Evolutionary conservation across 2,113 vertebrate species (phyloP).

Genomic region (Epinephelus lanceolatus): DNA sequence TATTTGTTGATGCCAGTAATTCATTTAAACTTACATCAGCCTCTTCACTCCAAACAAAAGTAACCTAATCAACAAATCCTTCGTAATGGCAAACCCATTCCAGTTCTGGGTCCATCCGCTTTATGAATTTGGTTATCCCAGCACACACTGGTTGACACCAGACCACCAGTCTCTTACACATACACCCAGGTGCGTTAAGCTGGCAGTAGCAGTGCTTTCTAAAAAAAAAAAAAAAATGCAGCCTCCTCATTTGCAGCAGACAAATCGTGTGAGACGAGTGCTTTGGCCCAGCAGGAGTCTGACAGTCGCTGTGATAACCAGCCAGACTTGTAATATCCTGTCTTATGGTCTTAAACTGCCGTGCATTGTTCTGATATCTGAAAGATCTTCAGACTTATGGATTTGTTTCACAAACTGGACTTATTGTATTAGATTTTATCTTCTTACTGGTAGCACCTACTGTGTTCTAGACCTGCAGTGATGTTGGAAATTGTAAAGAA

Average conservation of each 20-base stretch:
- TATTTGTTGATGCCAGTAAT: background rate
- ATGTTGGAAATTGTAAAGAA: background rate
- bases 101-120: background rate
- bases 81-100: background rate
- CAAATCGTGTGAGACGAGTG: background rate
- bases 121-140: background rate
- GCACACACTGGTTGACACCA: background rate
- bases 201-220: background rate
- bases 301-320: background rate
- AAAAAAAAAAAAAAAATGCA: background rate
- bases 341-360: conserved; percentile 9
- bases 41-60: background rate
- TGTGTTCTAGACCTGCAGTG: too few relatives aligned
- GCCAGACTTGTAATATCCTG: conserved; percentile 14
- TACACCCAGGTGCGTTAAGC: background rate
- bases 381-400: background rate
- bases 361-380: background rate
- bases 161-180: background rate
- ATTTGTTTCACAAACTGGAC: background rate
- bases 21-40: background rate
- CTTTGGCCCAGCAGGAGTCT: conserved; percentile 19
- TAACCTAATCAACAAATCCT: background rate
- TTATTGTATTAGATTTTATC: conserved; percentile 3
- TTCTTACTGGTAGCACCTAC: background rate
- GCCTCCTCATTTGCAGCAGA: background rate